Base-by-base conservation (phyloP, 1,140 invertebrate species). In the Brachionus angularis region DNA sequence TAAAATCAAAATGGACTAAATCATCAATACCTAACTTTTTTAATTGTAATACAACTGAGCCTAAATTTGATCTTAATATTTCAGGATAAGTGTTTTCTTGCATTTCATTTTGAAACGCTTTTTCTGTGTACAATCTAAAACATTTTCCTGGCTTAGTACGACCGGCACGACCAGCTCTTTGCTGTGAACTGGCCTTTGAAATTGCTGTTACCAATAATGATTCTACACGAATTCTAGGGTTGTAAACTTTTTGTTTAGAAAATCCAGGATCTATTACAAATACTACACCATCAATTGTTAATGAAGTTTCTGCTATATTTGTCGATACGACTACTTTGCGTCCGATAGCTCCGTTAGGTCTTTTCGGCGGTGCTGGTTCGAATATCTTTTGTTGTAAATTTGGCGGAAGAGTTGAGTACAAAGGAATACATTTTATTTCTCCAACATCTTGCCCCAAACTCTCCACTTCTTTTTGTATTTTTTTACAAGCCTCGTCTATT, bases 231-330 rank as follows among this genome's bases (percentile, higher is more conserved):
- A 96, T 96, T 76, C 93, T 85, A 10, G 94, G 94, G 84, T 97
- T 96, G 79, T 96, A 97, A 0, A 97, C 89, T 83, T 97, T 99
- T 81, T 99, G 96, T 81, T 99, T 99, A 0, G 95, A 93, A 85
- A 99, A 99, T 14, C 96, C 96, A n/a, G 96, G 95, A 84, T 99
- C 96, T 78, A 99, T 98, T 1, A 99, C 96, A 84, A 97, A 99
- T 5, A 98, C 96, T n/a, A 99, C 94, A 71, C 96, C 96, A 78
- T 99, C 96, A 76, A 99, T 99, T 1, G 96, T 99, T 3, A 99
- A 83, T 0, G 95, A 98, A 0, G 96, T 99, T 84, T 99, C 96
- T 0, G 96, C 96, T 75, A 99, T 98, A 79, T 99, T 99, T 0
- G 96, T 99, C 0, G 95, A 97, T 0, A 99, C 92, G 0, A 99